Percentiles rank a stretch among this genome's conserved stretches.
Evolutionary conservation across 2,888 invertebrate species (phyloP).

Genomic region (Trissolcus brochymenae): DNA sequence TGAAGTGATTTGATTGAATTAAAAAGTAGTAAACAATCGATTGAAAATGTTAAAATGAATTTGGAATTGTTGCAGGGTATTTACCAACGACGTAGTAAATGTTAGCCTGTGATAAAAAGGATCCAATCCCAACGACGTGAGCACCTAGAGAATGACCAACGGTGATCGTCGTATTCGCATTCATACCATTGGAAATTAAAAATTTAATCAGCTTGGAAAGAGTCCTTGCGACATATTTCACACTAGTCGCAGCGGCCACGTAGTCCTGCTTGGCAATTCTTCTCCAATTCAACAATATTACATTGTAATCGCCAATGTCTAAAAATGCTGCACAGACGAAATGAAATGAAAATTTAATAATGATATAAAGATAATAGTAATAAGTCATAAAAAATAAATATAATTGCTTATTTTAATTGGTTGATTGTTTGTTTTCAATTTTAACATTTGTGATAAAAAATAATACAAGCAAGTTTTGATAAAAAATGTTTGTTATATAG

Average conservation of each 20-base stretch:
- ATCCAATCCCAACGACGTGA: conserved; percentile 32
- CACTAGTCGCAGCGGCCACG: conserved; percentile 23
- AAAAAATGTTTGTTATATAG: too few species aligned
- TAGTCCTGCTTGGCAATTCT: conserved; percentile 26
- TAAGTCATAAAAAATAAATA: too few species aligned
- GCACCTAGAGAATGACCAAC: conserved; percentile 43
- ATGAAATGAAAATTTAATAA: neutral
- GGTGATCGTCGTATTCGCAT: conserved; percentile 14
- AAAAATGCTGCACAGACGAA: conserved; percentile 21
- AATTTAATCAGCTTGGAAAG: conserved; percentile 17
- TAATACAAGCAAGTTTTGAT: too few species aligned
- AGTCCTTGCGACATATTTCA: conserved; percentile 22
- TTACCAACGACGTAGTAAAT: conserved; percentile 31
- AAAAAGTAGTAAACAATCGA: too few species aligned
- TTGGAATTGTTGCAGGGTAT: neutral
- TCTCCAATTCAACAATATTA: conserved; percentile 30
- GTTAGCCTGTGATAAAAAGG: neutral
- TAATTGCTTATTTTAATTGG: too few species aligned
- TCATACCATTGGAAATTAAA: conserved; percentile 6
- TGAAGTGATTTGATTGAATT: too few species aligned
- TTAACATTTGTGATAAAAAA: too few species aligned
- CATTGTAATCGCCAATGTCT: conserved; percentile 23
- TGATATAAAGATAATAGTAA: too few species aligned
- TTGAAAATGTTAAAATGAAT: neutral
- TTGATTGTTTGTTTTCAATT: too few species aligned